Conservation (phyloP, 2,888 invertebrate genomes). For the Lasioglossum marginatum region DNA sequence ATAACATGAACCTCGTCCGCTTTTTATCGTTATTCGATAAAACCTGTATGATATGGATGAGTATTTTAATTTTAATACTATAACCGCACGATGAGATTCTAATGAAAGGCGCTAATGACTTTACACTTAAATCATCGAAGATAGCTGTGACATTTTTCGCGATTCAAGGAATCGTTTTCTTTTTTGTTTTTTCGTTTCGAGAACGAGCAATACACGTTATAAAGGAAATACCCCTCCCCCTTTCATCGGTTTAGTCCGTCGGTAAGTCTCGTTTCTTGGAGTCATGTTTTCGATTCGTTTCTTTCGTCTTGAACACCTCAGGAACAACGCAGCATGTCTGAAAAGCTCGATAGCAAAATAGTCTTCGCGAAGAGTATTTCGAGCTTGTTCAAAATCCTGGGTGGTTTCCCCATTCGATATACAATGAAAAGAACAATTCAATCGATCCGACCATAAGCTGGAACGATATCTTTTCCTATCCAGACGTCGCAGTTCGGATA, state of each 20-base stretch:
- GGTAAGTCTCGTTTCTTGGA: conserved; percentile 2
- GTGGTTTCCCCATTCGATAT: conserved; percentile 17
- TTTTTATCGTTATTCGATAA: conserved; percentile 33
- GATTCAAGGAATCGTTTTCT: neutral
- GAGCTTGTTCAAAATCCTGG: conserved; percentile 4
- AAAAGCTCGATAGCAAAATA: conserved; percentile 25
- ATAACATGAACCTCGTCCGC: conserved; percentile 15
- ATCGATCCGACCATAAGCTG: conserved; percentile 91
- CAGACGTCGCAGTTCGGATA: conserved; percentile 92
- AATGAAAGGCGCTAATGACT: conserved; percentile 12
- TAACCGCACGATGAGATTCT: conserved; percentile 6
- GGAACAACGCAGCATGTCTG: conserved; percentile 12
- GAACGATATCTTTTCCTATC: conserved; percentile 90
- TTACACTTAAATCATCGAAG: neutral
- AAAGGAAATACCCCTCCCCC: conserved; percentile 27
- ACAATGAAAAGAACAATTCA: conserved; percentile 83
- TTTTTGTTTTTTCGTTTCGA: neutral
- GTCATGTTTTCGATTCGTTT: conserved; percentile 11
- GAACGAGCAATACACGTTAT: conserved; percentile 4
- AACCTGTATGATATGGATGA: conserved; percentile 35
- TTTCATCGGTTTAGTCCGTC: neutral
- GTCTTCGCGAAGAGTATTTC: neutral
- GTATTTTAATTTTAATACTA: conserved; percentile 25
- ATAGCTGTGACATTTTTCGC: conserved; percentile 7
- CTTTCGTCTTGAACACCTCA: neutral